These are phyloP conservation scores for Agapornis roseicollis DNA, from an alignment of 2,113 vertebrate genomes.

Conservation along the genomic window DNA sequence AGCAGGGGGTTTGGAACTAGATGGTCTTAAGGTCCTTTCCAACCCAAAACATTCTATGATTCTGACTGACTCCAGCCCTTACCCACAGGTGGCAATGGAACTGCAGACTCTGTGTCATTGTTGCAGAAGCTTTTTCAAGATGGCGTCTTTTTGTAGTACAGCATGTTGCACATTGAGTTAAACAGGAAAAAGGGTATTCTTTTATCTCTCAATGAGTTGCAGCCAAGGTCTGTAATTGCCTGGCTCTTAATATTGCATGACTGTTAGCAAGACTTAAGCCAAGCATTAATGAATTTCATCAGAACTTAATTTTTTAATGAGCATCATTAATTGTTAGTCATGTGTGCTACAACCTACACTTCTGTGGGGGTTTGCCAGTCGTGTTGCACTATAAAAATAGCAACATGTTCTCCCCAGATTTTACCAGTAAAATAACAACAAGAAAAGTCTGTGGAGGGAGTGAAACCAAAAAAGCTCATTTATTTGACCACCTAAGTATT, in stretches of 20 bases:
- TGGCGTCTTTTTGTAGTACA: neutral
- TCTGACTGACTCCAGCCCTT: neutral
- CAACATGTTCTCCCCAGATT: neutral
- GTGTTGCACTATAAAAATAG: conserved; percentile 26
- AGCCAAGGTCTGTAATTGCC: conserved; percentile 73
- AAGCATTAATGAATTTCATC: conserved; percentile 76
- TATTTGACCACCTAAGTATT: neutral
- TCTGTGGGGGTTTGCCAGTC: conserved; percentile 44
- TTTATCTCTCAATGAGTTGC: conserved; percentile 58
- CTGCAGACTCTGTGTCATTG: neutral
- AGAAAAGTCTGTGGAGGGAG: neutral
- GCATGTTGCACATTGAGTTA: conserved; percentile 14
- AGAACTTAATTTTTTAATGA: conserved; percentile 75
- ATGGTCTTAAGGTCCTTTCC: neutral
- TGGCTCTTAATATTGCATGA: conserved; percentile 72
- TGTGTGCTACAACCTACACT: conserved; percentile 50
- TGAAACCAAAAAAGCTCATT: neutral
- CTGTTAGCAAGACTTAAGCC: conserved; percentile 68
- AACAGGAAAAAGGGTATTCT: conserved; percentile 45
- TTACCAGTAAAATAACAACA: neutral
- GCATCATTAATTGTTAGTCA: conserved; percentile 70
- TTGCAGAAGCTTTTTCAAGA: conserved; percentile 4
- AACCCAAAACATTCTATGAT: neutral
- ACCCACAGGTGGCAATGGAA: conserved; percentile 58
- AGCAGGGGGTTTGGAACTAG: neutral